Evolutionary conservation across 2,888 invertebrate species (phyloP), one percentile per base, ranked within the genome.

Genomic region (Lasioglossum zephyrum): DNA sequence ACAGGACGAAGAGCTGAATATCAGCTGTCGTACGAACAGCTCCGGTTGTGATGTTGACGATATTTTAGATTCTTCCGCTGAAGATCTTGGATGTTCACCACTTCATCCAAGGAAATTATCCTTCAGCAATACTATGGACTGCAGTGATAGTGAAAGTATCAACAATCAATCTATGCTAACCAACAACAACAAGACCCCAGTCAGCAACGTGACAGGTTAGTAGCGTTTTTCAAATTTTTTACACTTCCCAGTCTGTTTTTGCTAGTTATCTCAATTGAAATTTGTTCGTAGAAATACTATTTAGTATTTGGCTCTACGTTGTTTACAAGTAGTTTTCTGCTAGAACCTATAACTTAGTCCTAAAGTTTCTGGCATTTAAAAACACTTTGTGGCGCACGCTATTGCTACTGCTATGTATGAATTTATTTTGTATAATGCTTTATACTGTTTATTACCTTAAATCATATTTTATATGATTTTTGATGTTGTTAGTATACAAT

Each of bases 31-130:
- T 63, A 93, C 93, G 26, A 93, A 92, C 82, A 96, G 95, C 90
- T 96, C 97, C 82, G 96, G 96, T 88, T 96, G 96, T 95, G 97
- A 97, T 95, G 96, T 97, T 95, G 96, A 97, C 93, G 96, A 96
- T 93, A 95, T 96, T 44, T 96, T 96, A 92, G 97, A 97, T 92
- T 96, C 96, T 92, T 96, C 96, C 90, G 96, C 96, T 82, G 97
- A 96, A 76, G 95, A 96, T 94, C 95, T 96, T 88, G 96, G 96
- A 91, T 96, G 96, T 69, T 96, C 96, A 90, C 96, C 95, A 84
- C 95, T 95, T 87, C 95, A 96, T 92, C 96, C 96, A 18, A 96
- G 96, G 91, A 97, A 96, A 95, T 95, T 97, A 87, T 96, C 96
- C 92, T 97, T 97, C 93, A 96, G 95, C 90, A 96, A 96, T 85